Evolutionary conservation across 2,113 vertebrate genomes (phyloP).

Genomic region (Bothrops jararaca): DNA sequence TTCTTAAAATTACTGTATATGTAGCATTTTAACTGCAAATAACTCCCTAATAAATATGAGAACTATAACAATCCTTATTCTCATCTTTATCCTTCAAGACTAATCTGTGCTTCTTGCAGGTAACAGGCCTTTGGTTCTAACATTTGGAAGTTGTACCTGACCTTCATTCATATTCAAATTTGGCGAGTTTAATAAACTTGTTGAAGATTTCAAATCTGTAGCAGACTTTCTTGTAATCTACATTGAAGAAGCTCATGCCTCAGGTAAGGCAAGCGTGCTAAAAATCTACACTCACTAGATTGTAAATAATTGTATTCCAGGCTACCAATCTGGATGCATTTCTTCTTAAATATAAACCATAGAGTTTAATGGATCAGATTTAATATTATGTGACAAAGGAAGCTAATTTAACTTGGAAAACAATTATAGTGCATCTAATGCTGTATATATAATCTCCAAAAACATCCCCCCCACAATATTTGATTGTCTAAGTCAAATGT

Average conservation of each 20-base stretch:
- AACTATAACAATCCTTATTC: neutral
- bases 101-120: slow-evolving; percentile 54
- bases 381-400: neutral
- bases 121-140: slow-evolving; percentile 82
- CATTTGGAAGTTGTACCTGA: slow-evolving; percentile 94
- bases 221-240: slow-evolving; percentile 91
- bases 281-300: neutral
- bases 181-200: slow-evolving; percentile 85
- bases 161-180: slow-evolving; percentile 90
- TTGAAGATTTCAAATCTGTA: slow-evolving; percentile 78
- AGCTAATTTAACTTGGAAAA: neutral
- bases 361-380: neutral
- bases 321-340: neutral
- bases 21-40: neutral
- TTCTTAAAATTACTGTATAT: neutral
- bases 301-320: neutral
- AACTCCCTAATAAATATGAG: neutral
- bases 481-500: neutral
- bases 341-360: neutral
- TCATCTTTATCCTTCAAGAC: neutral
- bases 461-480: neutral
- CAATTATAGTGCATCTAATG: neutral
- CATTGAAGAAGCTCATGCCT: slow-evolving; percentile 87
- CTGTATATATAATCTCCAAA: neutral
- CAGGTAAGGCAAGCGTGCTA: slow-evolving; percentile 72